Conservation (phyloP, 2,797 vertebrate genomes). For the Hippoglossus hippoglossus region DNA sequence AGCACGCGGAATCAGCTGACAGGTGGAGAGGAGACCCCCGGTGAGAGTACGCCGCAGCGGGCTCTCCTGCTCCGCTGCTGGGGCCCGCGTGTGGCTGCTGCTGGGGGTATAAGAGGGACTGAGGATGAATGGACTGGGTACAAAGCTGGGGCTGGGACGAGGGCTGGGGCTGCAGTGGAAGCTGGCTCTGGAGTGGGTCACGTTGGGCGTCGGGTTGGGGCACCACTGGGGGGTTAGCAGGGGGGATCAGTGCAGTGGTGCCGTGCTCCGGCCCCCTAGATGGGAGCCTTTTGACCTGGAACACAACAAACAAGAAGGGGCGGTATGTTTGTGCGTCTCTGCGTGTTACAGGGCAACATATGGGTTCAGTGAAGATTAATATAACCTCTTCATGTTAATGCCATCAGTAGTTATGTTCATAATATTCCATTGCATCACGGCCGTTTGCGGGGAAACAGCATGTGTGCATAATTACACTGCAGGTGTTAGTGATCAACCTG, state of each 20-base stretch:
- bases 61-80: constrained; percentile 51
- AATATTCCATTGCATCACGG: constrained; percentile 66
- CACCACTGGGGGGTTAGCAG: constrained; percentile 14
- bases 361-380: constrained; percentile 51
- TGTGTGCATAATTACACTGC: constrained; percentile 53
- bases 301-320: constrained; percentile 27
- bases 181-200: constrained; percentile 31
- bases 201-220: constrained; percentile 35
- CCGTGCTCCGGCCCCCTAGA: constrained; percentile 57
- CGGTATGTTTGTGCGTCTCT: not conserved
- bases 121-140: constrained; percentile 24
- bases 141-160: constrained; percentile 33
- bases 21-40: constrained; percentile 66
- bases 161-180: constrained; percentile 31
- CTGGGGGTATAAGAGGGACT: constrained; percentile 37
- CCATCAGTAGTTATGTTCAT: constrained; percentile 54
- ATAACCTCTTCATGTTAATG: constrained; percentile 41
- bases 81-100: constrained; percentile 48
- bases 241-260: constrained; percentile 52
- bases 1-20: constrained; percentile 74
- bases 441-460: constrained; percentile 54
- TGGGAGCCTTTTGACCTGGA: constrained; percentile 88
- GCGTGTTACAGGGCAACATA: constrained; percentile 27
- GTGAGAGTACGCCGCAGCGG: constrained; percentile 62
- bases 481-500: constrained; percentile 65